phyloP scores from a whole-genome alignment of 2,888 invertebrate species.

The Chouioia cunea region DNA sequence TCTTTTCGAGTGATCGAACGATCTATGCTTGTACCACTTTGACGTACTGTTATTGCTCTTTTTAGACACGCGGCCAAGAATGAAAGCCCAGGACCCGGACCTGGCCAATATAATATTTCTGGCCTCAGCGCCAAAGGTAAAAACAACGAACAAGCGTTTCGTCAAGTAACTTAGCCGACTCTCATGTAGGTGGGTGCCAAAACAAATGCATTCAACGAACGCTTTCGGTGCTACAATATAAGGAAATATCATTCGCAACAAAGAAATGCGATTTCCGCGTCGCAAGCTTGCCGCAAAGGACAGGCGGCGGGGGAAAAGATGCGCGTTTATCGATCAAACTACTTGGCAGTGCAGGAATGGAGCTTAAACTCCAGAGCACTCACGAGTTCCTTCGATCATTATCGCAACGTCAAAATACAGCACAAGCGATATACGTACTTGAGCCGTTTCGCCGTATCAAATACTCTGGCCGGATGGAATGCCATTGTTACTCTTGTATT shows the following conservation, averaged over 20 bases:
- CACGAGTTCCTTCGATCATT: slow-evolving; percentile 46
- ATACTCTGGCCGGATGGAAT: no score
- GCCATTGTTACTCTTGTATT: no score
- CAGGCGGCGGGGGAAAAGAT: slow-evolving; percentile 8
- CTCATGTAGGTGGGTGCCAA: no score
- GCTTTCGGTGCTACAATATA: no score
- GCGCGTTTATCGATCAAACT: slow-evolving; percentile 46
- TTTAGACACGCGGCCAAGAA: slow-evolving; percentile 69
- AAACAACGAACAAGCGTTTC: slow-evolving; percentile 8
- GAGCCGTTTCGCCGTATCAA: no score
- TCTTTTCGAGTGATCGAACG: background rate
- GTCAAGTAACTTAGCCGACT: background rate
- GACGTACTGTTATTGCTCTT: background rate
- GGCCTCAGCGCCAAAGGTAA: slow-evolving; percentile 87
- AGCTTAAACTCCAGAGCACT: slow-evolving; percentile 21
- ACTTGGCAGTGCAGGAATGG: slow-evolving; percentile 35
- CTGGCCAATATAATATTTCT: slow-evolving; percentile 90
- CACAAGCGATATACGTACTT: no score
- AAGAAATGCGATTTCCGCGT: background rate
- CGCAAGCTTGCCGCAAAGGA: background rate
- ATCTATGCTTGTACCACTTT: background rate
- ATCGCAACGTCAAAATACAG: no score
- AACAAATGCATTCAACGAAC: no score
- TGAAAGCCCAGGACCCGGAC: slow-evolving; percentile 83
- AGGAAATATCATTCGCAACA: no score